Percentiles rank a stretch among this genome's conserved stretches.
Evolutionary conservation across 2,888 invertebrate species (phyloP).

Genomic region (Miltochrista miniata): DNA sequence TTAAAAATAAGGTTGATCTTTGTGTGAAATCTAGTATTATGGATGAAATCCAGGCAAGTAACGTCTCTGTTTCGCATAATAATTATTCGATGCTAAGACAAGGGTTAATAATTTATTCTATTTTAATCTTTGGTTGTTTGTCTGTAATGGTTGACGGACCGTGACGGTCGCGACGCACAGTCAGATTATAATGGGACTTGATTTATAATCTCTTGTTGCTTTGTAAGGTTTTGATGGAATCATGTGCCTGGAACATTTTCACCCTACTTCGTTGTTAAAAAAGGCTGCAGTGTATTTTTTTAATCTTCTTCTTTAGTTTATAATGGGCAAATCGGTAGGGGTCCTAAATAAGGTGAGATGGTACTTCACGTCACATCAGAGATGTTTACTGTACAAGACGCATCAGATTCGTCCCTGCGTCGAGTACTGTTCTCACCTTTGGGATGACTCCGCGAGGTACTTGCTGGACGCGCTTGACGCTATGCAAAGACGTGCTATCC

Average conservation of each 20-base stretch:
- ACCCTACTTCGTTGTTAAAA: neutral
- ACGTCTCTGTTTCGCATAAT: slow-evolving; percentile 69
- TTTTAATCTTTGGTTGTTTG: slow-evolving; percentile 50
- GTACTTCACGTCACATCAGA: too few species aligned
- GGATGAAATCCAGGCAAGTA: slow-evolving; percentile 62
- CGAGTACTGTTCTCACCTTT: too few species aligned
- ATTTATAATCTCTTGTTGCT: slow-evolving; percentile 22
- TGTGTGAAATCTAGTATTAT: slow-evolving; percentile 27
- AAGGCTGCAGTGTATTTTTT: neutral
- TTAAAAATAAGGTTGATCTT: slow-evolving; percentile 38
- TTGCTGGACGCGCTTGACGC: too few species aligned
- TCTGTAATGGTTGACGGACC: slow-evolving; percentile 27
- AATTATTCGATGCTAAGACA: slow-evolving; percentile 72
- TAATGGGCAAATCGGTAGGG: too few species aligned
- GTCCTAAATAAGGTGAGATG: too few species aligned
- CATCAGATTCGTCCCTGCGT: too few species aligned
- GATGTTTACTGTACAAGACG: too few species aligned
- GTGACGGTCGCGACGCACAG: slow-evolving; percentile 10
- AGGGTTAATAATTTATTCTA: slow-evolving; percentile 75
- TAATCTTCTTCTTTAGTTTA: neutral
- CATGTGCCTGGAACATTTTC: neutral
- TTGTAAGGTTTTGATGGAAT: slow-evolving; percentile 13
- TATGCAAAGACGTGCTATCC: too few species aligned
- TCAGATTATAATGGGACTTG: slow-evolving; percentile 14
- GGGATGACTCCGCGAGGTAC: too few species aligned